phyloP scores from a whole-genome alignment of 2,888 invertebrate species.

The Ligdia adustata region DNA sequence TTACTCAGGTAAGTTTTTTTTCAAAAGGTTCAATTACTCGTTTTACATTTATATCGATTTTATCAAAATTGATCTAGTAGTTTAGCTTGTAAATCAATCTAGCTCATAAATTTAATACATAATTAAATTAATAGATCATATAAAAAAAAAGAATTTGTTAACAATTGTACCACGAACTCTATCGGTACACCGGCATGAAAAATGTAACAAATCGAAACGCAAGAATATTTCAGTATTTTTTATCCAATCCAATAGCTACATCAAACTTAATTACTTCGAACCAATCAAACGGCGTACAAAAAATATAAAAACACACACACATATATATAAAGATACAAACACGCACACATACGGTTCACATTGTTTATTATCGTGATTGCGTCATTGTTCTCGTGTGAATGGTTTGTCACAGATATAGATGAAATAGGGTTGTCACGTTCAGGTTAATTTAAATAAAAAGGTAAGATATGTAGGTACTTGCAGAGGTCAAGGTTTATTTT shows the following conservation, averaged over 20 bases:
- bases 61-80: too few relatives aligned
- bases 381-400: constrained; percentile 43
- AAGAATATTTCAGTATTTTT: not conserved
- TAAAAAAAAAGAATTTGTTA: too few relatives aligned
- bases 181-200: not conserved
- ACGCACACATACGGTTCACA: constrained; percentile 24
- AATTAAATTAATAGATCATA: too few relatives aligned
- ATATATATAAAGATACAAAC: constrained; percentile 10
- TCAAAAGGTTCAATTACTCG: too few relatives aligned
- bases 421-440: constrained; percentile 8
- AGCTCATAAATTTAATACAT: too few relatives aligned
- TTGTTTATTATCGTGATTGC: constrained; percentile 40
- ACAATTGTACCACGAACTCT: too few relatives aligned
- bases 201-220: not conserved
- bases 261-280: constrained; percentile 9
- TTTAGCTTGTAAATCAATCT: too few relatives aligned
- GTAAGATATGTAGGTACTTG: too few relatives aligned
- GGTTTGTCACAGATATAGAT: constrained; percentile 35
- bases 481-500: too few relatives aligned
- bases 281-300: constrained; percentile 25
- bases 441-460: too few relatives aligned
- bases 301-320: constrained; percentile 16
- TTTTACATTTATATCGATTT: too few relatives aligned
- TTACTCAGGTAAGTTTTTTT: too few relatives aligned
- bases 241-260: not conserved